phyloP scores from a whole-genome alignment of 2,888 invertebrate species.

The Himalopsyche japonica region DNA sequence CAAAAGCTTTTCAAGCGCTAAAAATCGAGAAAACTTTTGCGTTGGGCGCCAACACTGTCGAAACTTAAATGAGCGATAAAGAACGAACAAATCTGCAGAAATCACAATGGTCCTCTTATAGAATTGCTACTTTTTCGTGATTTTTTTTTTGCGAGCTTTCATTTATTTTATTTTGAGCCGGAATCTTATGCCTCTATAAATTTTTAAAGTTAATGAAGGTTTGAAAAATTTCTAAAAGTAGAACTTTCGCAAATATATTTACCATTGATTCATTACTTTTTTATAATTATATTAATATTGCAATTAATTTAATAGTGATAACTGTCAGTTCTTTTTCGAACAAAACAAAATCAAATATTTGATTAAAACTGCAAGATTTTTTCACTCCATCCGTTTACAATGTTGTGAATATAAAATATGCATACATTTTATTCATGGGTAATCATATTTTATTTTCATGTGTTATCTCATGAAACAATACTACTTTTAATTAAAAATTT shows the following conservation, averaged over 20 bases:
- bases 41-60: constrained; percentile 8
- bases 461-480: no score
- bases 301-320: no score
- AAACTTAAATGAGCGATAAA: constrained; percentile 32
- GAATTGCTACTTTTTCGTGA: background rate
- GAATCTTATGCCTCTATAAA: background rate
- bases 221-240: background rate
- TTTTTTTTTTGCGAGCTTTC: background rate
- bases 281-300: no score
- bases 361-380: no score
- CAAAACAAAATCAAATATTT: no score
- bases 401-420: no score
- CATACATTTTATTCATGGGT: no score
- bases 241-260: background rate
- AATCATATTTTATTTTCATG: no score
- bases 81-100: constrained; percentile 24
- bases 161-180: background rate
- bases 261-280: background rate
- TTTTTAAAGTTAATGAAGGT: background rate
- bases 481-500: no score
- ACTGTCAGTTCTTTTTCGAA: no score
- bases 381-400: no score
- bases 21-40: constrained; percentile 32
- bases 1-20: constrained; percentile 22
- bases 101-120: constrained; percentile 2